A percentile compares a stretch with the other conserved stretches of the same genome.
These are phyloP conservation scores for Tinamus guttatus DNA, from an alignment of 2,113 vertebrate genomes.

Conservation along the genomic window DNA sequence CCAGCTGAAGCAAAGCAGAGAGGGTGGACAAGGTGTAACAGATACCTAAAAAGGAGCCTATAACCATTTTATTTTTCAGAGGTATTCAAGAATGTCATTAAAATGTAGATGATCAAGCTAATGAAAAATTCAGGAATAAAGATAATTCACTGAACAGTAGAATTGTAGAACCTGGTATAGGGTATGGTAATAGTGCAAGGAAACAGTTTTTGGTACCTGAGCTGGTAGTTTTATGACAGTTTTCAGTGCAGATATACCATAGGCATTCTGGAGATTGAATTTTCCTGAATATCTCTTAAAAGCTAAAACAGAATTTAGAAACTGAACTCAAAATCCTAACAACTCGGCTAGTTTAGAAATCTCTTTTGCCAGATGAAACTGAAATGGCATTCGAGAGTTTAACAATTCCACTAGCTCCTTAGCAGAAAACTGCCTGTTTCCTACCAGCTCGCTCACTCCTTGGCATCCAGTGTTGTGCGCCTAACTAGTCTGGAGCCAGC, in stretches of 20 bases:
- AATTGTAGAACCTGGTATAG: neutral
- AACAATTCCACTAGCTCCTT: neutral
- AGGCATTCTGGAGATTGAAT: neutral
- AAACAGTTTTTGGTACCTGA: neutral
- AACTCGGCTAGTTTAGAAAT: neutral
- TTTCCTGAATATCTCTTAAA: neutral
- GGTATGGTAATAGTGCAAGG: neutral
- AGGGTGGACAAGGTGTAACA: neutral
- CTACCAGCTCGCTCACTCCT: neutral
- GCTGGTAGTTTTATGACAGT: neutral
- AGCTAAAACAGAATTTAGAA: neutral
- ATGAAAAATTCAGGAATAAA: neutral
- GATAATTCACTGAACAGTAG: neutral
- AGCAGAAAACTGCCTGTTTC: neutral
- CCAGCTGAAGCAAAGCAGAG: neutral
- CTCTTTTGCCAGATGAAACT: neutral
- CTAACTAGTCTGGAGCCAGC: neutral
- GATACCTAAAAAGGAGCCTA: accelerated
- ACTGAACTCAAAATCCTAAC: neutral
- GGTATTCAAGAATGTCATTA: too few species aligned
- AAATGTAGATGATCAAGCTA: neutral
- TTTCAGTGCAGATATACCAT: neutral
- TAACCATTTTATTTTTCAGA: neutral
- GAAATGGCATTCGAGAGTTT: neutral
- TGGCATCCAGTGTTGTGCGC: accelerated